Conservation (phyloP, 2,113 vertebrate genomes). For the Nothoprocta pentlandii region DNA sequence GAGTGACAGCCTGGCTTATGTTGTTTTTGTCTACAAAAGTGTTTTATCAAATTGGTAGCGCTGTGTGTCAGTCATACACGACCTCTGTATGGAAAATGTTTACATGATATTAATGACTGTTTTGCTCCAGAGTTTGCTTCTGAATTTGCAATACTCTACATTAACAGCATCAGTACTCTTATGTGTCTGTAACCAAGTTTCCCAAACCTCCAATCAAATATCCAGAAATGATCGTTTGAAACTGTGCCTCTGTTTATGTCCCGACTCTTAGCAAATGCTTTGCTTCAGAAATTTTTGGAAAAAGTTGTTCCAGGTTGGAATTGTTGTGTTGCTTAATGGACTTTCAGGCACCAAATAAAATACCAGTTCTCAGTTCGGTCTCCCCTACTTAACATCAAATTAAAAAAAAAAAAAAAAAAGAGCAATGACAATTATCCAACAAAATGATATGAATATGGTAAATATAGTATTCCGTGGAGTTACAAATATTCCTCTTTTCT, state of each 20-base stretch:
- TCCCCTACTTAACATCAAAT: background rate
- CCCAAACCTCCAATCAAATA: background rate
- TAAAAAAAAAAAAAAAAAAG: background rate
- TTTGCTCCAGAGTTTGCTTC: constrained; percentile 82
- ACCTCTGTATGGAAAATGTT: constrained; percentile 85
- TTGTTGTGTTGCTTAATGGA: background rate
- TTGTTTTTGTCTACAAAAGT: constrained; percentile 81
- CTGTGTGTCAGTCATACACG: constrained; percentile 84
- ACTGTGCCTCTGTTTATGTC: background rate
- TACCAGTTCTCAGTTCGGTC: background rate
- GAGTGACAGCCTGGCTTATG: constrained; percentile 82
- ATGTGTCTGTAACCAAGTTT: background rate
- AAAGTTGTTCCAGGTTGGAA: background rate
- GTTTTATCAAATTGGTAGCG: constrained; percentile 82
- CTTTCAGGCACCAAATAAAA: background rate
- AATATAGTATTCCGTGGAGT: background rate
- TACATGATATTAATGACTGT: constrained; percentile 84
- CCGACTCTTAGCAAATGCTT: background rate
- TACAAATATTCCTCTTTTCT: background rate
- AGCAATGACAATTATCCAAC: background rate
- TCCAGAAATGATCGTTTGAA: background rate
- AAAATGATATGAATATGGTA: background rate
- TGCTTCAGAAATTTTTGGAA: background rate
- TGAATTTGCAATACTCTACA: constrained; percentile 36
- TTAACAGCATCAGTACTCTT: constrained; percentile 21